phyloP scores from a whole-genome alignment of 2,113 vertebrate species.

The Madoqua kirkii region DNA sequence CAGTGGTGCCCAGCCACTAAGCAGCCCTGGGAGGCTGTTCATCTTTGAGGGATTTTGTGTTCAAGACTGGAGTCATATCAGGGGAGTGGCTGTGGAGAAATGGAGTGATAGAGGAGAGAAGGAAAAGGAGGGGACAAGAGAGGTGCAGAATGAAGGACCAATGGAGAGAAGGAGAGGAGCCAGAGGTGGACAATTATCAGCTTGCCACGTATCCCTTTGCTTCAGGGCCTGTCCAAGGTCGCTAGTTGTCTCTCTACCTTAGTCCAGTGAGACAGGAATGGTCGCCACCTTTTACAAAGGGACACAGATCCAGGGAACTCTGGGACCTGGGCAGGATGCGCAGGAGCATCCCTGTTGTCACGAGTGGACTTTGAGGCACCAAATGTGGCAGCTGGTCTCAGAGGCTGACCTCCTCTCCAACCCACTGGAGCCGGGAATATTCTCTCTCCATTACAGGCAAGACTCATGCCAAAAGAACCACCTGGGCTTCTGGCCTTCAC shows the following conservation, averaged over 20 bases:
- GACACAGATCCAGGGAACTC: neutral
- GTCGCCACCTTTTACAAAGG: neutral
- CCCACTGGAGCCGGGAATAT: fast-evolving
- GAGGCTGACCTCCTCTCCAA: neutral
- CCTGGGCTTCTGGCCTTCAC: neutral
- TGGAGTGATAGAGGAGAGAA: neutral
- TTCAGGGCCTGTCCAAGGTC: neutral
- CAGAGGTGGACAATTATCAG: fast-evolving
- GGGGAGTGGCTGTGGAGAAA: neutral
- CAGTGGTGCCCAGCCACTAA: neutral
- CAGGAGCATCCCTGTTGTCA: too few relatives aligned
- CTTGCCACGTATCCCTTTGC: too few relatives aligned
- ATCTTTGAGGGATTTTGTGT: neutral
- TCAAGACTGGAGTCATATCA: neutral
- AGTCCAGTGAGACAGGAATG: neutral
- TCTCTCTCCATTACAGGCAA: neutral
- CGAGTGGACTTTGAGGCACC: fast-evolving
- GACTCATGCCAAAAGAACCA: neutral
- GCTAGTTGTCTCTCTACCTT: neutral
- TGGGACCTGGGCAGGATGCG: fast-evolving
- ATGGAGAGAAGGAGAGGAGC: neutral
- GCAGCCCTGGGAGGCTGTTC: neutral
- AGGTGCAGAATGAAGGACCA: fast-evolving
- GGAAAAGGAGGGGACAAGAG: fast-evolving
- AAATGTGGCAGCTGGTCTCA: neutral